Conservation (phyloP, 1,140 invertebrate species). For the Drosophila pseudoobscura region DNA sequence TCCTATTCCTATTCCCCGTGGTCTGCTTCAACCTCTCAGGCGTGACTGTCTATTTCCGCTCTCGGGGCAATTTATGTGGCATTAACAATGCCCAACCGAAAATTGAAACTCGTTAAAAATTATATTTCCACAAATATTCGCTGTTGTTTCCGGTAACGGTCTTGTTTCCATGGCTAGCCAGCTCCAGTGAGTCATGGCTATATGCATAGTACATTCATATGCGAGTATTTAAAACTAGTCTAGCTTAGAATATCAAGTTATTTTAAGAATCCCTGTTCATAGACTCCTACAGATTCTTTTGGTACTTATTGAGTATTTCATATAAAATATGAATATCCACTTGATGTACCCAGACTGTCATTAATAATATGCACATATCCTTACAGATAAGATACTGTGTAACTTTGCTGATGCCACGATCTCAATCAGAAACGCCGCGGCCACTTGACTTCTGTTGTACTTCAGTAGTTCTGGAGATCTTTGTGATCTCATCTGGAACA, state of each 20-base stretch:
- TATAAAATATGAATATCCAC: neutral
- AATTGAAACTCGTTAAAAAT: conserved; percentile 56
- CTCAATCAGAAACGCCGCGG: neutral
- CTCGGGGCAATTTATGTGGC: conserved; percentile 52
- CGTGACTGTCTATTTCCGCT: conserved; percentile 79
- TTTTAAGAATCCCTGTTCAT: too few species aligned
- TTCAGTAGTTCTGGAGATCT: too few species aligned
- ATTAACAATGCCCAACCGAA: conserved; percentile 51
- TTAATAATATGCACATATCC: conserved; percentile 1
- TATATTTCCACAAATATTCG: conserved; percentile 41
- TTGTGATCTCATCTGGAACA: too few species aligned
- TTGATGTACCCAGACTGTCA: neutral
- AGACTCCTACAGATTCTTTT: too few species aligned
- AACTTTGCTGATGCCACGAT: neutral
- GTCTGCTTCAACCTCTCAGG: conserved; percentile 68
- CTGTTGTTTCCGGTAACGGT: conserved; percentile 56
- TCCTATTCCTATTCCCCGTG: conserved; percentile 5
- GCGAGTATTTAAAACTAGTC: too few species aligned
- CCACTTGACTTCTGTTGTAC: too few species aligned
- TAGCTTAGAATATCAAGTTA: too few species aligned
- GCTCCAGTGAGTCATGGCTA: neutral
- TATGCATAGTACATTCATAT: too few species aligned
- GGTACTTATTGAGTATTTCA: too few species aligned
- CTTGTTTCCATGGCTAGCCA: conserved; percentile 13
- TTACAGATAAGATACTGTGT: neutral